Percentiles rank a stretch among this genome's conserved stretches.
Conservation (phyloP, 2,888 invertebrate genomes). For the Dendrolimus pini region DNA sequence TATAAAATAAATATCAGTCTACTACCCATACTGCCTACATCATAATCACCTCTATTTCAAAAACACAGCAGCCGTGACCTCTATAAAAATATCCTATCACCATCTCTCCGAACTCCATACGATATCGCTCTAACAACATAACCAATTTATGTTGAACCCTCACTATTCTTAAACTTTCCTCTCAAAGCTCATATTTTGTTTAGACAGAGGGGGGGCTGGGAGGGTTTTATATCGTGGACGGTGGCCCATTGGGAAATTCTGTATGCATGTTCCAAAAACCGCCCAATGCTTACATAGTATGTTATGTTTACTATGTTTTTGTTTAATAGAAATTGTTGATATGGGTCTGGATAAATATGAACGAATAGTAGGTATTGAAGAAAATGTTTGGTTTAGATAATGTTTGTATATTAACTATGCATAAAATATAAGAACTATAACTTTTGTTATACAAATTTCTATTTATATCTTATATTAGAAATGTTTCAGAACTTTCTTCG, state of each 20-base stretch:
- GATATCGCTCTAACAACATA: not conserved
- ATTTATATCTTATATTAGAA: too few species aligned
- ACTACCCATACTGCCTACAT: not conserved
- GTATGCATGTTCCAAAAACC: slow-evolving; percentile 26
- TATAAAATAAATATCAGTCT: too few species aligned
- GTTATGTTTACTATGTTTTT: slow-evolving; percentile 21
- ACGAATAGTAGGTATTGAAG: slow-evolving; percentile 2
- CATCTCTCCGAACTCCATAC: slow-evolving; percentile 9
- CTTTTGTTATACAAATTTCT: not conserved
- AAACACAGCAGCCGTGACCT: slow-evolving; percentile 8
- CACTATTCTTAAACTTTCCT: not conserved
- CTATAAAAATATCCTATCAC: slow-evolving; percentile 19
- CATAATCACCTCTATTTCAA: slow-evolving; percentile 11
- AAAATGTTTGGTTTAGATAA: not conserved
- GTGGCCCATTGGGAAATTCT: slow-evolving; percentile 27
- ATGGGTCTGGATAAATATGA: slow-evolving; percentile 53
- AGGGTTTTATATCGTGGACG: slow-evolving; percentile 10
- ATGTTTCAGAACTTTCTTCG: too few species aligned
- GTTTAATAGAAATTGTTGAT: slow-evolving; percentile 21
- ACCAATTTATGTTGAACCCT: slow-evolving; percentile 11
- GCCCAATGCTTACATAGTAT: slow-evolving; percentile 23
- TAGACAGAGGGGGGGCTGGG: slow-evolving; percentile 5
- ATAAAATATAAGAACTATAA: not conserved
- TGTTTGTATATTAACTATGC: not conserved
- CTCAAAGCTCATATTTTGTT: slow-evolving; percentile 3